Conservation (phyloP, 2,113 vertebrate species). For the Zosterops japonicus region DNA sequence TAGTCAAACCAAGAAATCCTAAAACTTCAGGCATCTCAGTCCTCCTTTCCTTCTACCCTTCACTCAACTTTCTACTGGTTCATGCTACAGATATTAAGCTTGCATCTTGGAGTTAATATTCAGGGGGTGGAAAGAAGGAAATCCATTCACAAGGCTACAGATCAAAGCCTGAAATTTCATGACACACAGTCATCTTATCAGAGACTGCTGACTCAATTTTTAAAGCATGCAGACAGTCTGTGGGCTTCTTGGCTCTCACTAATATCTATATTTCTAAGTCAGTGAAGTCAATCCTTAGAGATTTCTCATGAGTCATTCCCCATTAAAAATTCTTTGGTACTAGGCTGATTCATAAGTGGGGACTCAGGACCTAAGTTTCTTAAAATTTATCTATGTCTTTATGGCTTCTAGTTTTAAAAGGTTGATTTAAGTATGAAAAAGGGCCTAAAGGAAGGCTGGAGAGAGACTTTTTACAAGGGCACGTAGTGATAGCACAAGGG, state of each 20-base stretch:
- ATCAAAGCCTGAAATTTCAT: not conserved
- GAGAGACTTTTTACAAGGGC: not conserved
- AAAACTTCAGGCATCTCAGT: not conserved
- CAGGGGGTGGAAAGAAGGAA: not conserved
- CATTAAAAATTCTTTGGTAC: not conserved
- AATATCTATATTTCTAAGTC: not conserved
- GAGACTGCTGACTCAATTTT: constrained; percentile 20
- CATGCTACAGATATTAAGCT: not conserved
- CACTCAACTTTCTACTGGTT: not conserved
- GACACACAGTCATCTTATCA: not conserved
- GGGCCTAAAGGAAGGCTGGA: not conserved
- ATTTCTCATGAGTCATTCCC: constrained; percentile 26
- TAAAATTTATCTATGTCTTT: not conserved
- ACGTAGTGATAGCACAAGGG: not conserved
- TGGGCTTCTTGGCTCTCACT: constrained; percentile 13
- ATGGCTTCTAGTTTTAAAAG: not conserved
- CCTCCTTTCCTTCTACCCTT: not conserved
- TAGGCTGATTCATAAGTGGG: not conserved
- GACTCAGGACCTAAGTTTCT: not conserved
- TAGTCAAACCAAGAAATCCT: not conserved
- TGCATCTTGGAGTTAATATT: not conserved
- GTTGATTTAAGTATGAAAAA: not conserved
- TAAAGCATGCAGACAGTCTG: not conserved
- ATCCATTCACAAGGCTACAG: not conserved
- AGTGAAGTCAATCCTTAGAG: not conserved